Evolutionary conservation across 2,113 vertebrate genomes (phyloP), one percentile per base, ranked within the genome.

Genomic region (Mesocricetus auratus): DNA sequence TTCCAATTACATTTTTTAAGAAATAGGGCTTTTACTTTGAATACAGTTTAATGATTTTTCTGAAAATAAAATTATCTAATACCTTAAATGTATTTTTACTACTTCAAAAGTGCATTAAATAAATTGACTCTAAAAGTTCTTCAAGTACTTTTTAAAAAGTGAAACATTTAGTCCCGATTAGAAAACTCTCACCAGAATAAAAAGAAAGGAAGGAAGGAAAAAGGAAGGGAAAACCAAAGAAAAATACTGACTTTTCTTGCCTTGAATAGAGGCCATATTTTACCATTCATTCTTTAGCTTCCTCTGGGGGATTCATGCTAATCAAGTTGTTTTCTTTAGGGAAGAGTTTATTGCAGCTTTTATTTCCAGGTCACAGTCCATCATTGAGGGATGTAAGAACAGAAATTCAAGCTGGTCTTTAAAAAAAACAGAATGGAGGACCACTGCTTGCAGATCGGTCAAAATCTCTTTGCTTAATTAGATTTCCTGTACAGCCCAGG

Each of bases 21-120:
- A 96, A 95, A 42, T 50, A 93, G 83, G 83, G 22, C 94, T 93
- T 39, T 66, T 81, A 87, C n/a, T 94, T 89, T 96, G 64, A 97
- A 96, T 94, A 73, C 79, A 66, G 12, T 93, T 97, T 96, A 97
- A 97, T 95, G 89, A 94, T 90, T 94, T 62, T 79, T 81, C 71
- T 87, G 82, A 96, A 97, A 97, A 86, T 96, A 96, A 97, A 97
- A 96, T 97, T 83, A 92, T 89, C 75, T 81, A 89, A 96, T 90
- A 91, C 89, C 56, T 96, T 92, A 92, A 96, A 75, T 96, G 50
- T 89, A 81, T 79, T 96, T 93, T 85, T 92, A 92, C 79, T 89
- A 24, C 74, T 96, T 60, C 58, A 86, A 93, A 94, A 78, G 90
- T 83, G 66, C 77, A 85, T 95, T 96, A 97, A 97, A 86, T 77